A percentile compares a stretch with the other conserved stretches of the same genome.
Conservation (phyloP, 2,113 vertebrate genomes). For the Propithecus coquereli region DNA sequence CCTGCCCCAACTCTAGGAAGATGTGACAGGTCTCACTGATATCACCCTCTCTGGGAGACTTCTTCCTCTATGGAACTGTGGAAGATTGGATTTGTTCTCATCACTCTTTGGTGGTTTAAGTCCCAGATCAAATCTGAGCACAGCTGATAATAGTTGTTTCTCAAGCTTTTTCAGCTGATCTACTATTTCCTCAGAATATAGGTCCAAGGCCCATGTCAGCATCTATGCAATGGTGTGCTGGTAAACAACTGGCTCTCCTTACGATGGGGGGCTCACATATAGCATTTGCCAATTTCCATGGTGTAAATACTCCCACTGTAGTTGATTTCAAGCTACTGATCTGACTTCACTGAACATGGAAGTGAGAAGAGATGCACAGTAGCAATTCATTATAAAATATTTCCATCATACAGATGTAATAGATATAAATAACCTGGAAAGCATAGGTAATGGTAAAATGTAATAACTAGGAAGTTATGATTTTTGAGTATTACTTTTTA, state of each 20-base stretch:
- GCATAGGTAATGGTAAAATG: background rate
- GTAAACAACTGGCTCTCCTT: background rate
- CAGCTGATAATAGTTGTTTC: background rate
- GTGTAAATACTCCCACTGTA: background rate
- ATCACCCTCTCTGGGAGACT: background rate
- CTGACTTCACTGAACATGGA: background rate
- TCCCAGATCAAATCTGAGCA: background rate
- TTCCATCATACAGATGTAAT: background rate
- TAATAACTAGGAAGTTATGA: background rate
- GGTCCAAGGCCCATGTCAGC: too few relatives aligned
- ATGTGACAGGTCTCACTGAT: background rate
- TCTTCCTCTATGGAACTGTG: background rate
- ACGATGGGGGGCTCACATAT: background rate
- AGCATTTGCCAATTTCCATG: background rate
- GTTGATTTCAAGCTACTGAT: background rate
- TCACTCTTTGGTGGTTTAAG: background rate
- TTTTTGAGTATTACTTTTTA: background rate
- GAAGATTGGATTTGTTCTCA: background rate
- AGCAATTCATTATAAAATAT: background rate
- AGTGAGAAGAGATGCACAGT: background rate
- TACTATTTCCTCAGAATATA: background rate
- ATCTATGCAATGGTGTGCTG: background rate
- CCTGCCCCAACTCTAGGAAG: background rate
- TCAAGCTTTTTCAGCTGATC: background rate
- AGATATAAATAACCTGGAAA: background rate